Base-by-base conservation (phyloP, 2,113 vertebrate genomes). In the Halcyon malimbica region DNA sequence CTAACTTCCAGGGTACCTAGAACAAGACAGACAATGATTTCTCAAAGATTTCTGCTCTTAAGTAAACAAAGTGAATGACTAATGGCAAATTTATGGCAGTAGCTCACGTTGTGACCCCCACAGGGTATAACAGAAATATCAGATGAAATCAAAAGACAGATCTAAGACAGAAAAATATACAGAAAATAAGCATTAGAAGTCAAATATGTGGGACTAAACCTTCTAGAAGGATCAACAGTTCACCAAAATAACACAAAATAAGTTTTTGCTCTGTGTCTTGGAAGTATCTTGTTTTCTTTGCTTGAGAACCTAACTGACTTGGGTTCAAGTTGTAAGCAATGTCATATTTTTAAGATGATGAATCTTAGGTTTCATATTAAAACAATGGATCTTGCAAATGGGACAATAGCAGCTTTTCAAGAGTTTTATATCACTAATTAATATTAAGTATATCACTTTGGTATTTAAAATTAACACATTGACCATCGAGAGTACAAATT, bases 1-100 rank as follows among this genome's bases (percentile, higher is more conserved):
- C 99, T 99, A 94, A 99, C 99, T 94, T 99, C 99, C 97, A 99
- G 97, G 25, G 99, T 99, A 97, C 99, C 99, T 99, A 86, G 85
- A 87, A 96, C 25, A 94, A 41, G 39, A 74, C 2, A 56, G 71
- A 82, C 59, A 89, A 39, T 3, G 13, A 71, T 62, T 65, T 59
- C 77, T 87, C 54, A 84, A 44, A 64, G 7, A 54, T 35, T 71
- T 73, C 67, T 81, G 24, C 74, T 87, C 35, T 64, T 29, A 76
- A n/a, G 31, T 64, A 44, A 75, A 70, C 10, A 6, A 65, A 85
- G 26, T 41, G 37, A 87, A 79, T 39, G 83, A 84, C 24, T 84
- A 75, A 60, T 21, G 37, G 84, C 20, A 44, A 56, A 75, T 76
- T 62, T 64, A 87, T 73, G 60, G 67, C 74, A 89, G 37, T 31